These are phyloP conservation scores for Oceanites oceanicus DNA, from an alignment of 2,113 vertebrate species.

Conservation along the genomic window DNA sequence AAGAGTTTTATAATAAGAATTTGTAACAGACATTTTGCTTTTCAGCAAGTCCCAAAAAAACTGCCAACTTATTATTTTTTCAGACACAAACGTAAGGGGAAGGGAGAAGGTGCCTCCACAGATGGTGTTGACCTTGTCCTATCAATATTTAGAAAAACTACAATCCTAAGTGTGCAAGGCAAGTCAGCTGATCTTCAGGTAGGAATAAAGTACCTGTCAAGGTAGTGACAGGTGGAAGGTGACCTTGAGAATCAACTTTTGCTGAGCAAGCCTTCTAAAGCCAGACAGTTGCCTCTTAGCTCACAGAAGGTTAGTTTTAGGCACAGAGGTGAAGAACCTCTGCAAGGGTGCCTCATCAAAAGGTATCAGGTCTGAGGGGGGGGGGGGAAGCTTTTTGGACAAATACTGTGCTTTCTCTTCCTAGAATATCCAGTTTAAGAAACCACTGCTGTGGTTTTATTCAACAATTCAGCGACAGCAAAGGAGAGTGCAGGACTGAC, in stretches of 20 bases:
- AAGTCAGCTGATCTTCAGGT: not conserved
- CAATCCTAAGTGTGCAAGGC: not conserved
- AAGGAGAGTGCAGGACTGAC: not conserved
- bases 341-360: not conserved
- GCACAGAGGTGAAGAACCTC: not conserved
- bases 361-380: not conserved
- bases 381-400: not conserved
- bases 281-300: not conserved
- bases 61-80: not conserved
- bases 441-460: not conserved
- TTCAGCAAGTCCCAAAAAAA: not conserved
- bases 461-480: not conserved
- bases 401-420: not conserved
- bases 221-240: not conserved
- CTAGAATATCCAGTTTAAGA: not conserved
- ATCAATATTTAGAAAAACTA: not conserved
- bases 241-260: not conserved
- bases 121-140: not conserved
- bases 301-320: not conserved
- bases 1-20: not conserved
- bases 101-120: not conserved
- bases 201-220: not conserved
- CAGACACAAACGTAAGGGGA: not conserved
- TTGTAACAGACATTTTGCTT: not conserved
- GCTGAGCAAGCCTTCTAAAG: not conserved